phyloP scores from a whole-genome alignment of 2,888 invertebrate genomes.

The Pecten maximus region DNA sequence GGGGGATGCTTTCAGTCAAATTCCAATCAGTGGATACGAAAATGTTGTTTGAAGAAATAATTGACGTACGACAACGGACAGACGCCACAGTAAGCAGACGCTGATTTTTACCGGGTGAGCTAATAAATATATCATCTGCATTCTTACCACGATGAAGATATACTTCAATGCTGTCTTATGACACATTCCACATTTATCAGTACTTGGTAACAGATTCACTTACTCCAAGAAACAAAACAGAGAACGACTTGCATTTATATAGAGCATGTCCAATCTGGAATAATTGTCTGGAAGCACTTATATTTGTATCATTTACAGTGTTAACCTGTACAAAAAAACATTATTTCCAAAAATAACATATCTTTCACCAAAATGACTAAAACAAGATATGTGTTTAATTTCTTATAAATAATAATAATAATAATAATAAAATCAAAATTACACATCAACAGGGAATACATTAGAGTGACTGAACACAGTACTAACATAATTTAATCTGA shows the following conservation, averaged over 20 bases:
- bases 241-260: neutral
- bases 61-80: no score
- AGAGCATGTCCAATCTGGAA: no score
- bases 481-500: neutral
- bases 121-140: neutral
- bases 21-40: no score
- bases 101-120: no score
- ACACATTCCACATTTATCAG: neutral
- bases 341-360: neutral
- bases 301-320: neutral
- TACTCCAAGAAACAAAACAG: neutral
- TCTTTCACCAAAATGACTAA: neutral
- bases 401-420: neutral
- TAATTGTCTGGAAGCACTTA: neutral
- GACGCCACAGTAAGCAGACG: no score
- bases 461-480: neutral
- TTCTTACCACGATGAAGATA: neutral
- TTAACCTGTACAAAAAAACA: neutral
- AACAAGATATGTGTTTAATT: neutral
- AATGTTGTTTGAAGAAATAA: no score
- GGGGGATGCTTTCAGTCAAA: no score
- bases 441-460: neutral
- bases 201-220: neutral
- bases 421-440: neutral
- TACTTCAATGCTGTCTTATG: neutral